A percentile compares a stretch with the other conserved stretches of the same genome.
phyloP scores from a whole-genome alignment of 2,888 invertebrate genomes.

The Mythimna ferrago region DNA sequence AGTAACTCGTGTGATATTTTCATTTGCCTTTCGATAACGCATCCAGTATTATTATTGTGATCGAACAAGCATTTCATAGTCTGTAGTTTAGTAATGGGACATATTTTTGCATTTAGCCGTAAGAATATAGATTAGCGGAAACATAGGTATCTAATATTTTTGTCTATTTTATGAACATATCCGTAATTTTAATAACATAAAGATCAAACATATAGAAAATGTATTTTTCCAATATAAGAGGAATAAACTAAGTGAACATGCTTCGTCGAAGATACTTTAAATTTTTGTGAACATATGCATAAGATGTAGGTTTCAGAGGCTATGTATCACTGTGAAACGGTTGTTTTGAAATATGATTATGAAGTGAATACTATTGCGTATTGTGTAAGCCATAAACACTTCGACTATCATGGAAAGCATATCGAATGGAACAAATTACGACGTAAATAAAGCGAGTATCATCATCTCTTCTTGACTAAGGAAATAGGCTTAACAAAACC shows the following conservation, averaged over 20 bases:
- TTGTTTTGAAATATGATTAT: background rate
- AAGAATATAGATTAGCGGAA: slow-evolving; percentile 24
- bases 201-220: slow-evolving; percentile 20
- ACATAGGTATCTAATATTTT: slow-evolving; percentile 27
- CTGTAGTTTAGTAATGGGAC: slow-evolving; percentile 30
- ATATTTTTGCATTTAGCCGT: slow-evolving; percentile 37
- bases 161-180: slow-evolving; percentile 61
- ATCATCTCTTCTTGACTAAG: background rate
- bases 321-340: slow-evolving; percentile 7
- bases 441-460: background rate
- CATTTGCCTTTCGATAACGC: slow-evolving; percentile 73
- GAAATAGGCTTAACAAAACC: too few relatives aligned
- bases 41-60: slow-evolving; percentile 81
- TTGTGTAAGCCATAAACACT: background rate
- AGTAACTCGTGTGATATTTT: slow-evolving; percentile 75
- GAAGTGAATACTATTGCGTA: background rate
- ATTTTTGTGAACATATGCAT: slow-evolving; percentile 5
- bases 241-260: background rate
- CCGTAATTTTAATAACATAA: slow-evolving; percentile 50
- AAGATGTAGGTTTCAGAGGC: background rate
- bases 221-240: slow-evolving; percentile 42
- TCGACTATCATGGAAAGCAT: background rate
- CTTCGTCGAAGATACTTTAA: background rate
- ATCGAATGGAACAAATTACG: background rate
- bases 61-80: slow-evolving; percentile 57